Evolutionary conservation across 2,797 vertebrate genomes (phyloP).

Genomic region (Lithobates pipiens): DNA sequence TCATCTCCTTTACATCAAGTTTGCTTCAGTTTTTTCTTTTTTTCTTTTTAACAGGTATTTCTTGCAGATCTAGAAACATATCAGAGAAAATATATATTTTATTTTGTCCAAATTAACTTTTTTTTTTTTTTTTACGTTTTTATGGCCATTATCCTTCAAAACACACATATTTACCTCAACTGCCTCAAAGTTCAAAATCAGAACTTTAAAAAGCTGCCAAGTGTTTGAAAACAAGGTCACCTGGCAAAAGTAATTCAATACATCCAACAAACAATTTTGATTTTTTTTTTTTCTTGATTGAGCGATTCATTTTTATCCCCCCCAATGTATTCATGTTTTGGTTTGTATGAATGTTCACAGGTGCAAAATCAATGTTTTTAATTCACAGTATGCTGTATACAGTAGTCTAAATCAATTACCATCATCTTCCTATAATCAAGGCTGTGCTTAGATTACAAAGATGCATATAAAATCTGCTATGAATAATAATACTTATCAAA

Average conservation of each 20-base stretch:
- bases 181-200: background rate
- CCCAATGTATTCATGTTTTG: background rate
- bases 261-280: too few species aligned
- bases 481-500: background rate
- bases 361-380: constrained; percentile 15
- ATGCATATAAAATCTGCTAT: background rate
- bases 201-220: background rate
- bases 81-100: too few species aligned
- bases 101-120: too few species aligned
- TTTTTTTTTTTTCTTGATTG: background rate
- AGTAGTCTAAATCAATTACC: background rate
- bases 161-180: too few species aligned
- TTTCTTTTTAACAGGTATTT: too few species aligned
- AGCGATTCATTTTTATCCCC: background rate
- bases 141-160: too few species aligned
- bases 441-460: background rate
- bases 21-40: too few species aligned
- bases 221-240: background rate
- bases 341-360: background rate
- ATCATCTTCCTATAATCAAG: background rate
- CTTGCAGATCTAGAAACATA: too few species aligned
- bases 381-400: background rate
- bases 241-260: too few species aligned
- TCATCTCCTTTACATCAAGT: too few species aligned
- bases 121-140: too few species aligned